Conservation (phyloP, 2,113 vertebrate genomes). For the Patagioenas fasciata region DNA sequence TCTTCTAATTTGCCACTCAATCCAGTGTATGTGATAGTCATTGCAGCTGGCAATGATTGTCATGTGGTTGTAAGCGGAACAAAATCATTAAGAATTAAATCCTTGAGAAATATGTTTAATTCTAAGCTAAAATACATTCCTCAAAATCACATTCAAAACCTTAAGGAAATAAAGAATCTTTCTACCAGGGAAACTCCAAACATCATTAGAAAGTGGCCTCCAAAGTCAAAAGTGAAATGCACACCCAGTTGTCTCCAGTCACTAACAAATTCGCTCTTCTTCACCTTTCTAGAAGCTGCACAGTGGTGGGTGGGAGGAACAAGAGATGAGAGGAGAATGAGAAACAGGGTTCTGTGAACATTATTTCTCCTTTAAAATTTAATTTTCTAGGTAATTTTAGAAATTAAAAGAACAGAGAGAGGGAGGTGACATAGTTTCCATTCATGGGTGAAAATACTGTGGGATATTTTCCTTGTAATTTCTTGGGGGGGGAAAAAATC, state of each 20-base stretch:
- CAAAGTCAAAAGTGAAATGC: background rate
- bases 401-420: background rate
- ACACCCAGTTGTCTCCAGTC: background rate
- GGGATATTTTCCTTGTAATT: background rate
- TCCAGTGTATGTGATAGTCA: background rate
- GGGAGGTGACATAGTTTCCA: rapidly evolving
- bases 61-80: rapidly evolving
- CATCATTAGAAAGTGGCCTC: background rate
- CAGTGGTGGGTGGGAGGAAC: background rate
- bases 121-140: background rate
- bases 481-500: background rate
- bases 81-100: background rate
- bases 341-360: background rate
- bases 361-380: background rate
- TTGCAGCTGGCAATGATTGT: background rate
- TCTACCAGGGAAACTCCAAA: background rate
- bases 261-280: background rate
- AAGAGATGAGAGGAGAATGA: background rate
- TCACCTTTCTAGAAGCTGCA: background rate
- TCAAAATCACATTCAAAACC: background rate
- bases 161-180: background rate
- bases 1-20: background rate
- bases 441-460: background rate
- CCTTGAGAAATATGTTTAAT: background rate
- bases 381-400: background rate